Evolutionary conservation across 2,113 vertebrate species (phyloP).

Genomic region (Halcyon malimbica): DNA sequence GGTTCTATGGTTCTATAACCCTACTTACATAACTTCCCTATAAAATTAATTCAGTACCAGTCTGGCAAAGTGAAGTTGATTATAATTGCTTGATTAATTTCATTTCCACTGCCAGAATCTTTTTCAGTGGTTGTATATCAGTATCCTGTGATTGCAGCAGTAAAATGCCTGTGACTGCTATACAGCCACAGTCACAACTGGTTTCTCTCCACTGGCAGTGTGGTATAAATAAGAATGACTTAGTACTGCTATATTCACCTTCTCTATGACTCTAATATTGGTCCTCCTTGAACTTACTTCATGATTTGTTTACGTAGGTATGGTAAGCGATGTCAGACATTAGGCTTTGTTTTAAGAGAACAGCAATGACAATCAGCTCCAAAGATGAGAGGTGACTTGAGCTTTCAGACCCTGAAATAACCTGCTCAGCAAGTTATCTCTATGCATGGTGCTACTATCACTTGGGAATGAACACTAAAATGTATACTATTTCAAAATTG

Average conservation of each 20-base stretch:
- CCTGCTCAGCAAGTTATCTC: background rate
- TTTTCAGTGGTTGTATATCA: background rate
- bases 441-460: background rate
- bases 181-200: background rate
- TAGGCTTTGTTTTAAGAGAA: background rate
- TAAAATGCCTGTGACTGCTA: background rate
- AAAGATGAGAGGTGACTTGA: background rate
- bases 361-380: background rate
- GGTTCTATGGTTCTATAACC: background rate
- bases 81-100: background rate
- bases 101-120: background rate
- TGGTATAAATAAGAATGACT: background rate
- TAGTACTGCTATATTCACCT: background rate
- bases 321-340: background rate
- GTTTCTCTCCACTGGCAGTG: background rate
- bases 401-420: background rate
- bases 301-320: background rate
- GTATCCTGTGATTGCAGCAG: background rate
- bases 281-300: background rate
- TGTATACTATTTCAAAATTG: background rate
- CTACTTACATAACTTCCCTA: background rate
- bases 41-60: background rate
- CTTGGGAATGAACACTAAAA: background rate
- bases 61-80: background rate
- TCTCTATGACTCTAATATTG: background rate